Conservation (phyloP, 1,140 invertebrate species). For the Brachionus angularis region DNA sequence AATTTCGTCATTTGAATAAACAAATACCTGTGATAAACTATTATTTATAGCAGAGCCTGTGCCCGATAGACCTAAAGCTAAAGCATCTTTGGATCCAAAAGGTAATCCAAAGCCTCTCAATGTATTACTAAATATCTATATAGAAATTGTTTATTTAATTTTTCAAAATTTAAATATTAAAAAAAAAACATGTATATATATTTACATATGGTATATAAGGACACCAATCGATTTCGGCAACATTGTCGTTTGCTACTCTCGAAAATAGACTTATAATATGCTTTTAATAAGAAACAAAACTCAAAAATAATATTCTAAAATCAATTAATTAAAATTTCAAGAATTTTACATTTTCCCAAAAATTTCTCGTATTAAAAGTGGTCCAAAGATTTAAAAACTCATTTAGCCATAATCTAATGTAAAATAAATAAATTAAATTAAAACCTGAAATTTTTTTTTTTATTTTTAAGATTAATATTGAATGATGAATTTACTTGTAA, state of each 20-base stretch:
- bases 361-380: conserved; percentile 66
- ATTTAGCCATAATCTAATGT: conserved; percentile 70
- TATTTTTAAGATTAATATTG: conserved; percentile 13
- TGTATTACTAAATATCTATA: conserved; percentile 72
- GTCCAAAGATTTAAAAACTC: conserved; percentile 76
- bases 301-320: conserved; percentile 44
- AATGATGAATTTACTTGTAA: conserved; percentile 58
- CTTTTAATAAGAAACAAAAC: conserved; percentile 55
- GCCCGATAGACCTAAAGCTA: conserved; percentile 48
- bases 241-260: conserved; percentile 68
- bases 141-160: conserved; percentile 38
- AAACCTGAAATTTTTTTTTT: conserved; percentile 12
- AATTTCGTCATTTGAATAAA: conserved; percentile 55
- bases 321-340: conserved; percentile 43
- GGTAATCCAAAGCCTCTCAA: conserved; percentile 72
- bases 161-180: background rate
- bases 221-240: conserved; percentile 81
- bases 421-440: conserved; percentile 31
- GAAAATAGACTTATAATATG: conserved; percentile 70
- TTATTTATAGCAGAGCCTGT: conserved; percentile 41
- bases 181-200: background rate
- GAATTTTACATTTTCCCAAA: conserved; percentile 68
- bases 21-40: conserved; percentile 26
- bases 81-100: conserved; percentile 67
- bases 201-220: conserved; percentile 68